Evolutionary conservation across 2,888 invertebrate species (phyloP), one percentile per base, ranked within the genome.

Genomic region (Melanophora roralis): DNA sequence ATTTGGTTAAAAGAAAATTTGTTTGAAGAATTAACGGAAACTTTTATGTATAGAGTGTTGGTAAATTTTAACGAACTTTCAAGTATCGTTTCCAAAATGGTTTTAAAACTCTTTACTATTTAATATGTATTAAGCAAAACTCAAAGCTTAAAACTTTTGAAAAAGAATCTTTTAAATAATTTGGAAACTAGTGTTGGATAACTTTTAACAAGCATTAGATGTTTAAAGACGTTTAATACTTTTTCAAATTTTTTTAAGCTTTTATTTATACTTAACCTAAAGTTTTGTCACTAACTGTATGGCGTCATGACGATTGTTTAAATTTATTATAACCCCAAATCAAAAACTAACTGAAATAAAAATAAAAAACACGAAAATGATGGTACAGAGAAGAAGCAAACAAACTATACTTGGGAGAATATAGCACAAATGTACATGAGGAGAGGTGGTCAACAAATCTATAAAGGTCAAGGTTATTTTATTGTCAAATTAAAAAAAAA

Each of bases 371-470:
- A 47, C 14, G 32, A 9, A 38, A 47, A 36, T 45, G 38, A 27
- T 34, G 12, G 8, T n/a, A 38, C 53, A 19, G 36, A 40, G 49
- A 45, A 68, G 40, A 60, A n/a, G n/a, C n/a, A n/a, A n/a, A n/a
- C n/a, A n/a, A n/a, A 47, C 40, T 27, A 27, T 6, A 49, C 3
- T 6, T 49, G 43, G 16, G 32, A 23, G 43, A 75, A 32, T 19
- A 19, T 38, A 55, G 27, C 36, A 11, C 21, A 27, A n/a, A 27
- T 6, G 49, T 21, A 45, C 38, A 59, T 57, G 34, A 38, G 16
- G 72, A 72, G 72, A 80, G 80, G 71, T 80, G 72, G 80, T 45
- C 67, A 71, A 64, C 76, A 80, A 80, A 80, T 80, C 80, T 72
- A 49, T 76, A 72, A 80, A 80, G 67, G 76, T 80, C 80, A 80